These are phyloP conservation scores for Catamblyrhynchus diadema DNA, from an alignment of 2,797 vertebrate genomes.

Conservation along the genomic window DNA sequence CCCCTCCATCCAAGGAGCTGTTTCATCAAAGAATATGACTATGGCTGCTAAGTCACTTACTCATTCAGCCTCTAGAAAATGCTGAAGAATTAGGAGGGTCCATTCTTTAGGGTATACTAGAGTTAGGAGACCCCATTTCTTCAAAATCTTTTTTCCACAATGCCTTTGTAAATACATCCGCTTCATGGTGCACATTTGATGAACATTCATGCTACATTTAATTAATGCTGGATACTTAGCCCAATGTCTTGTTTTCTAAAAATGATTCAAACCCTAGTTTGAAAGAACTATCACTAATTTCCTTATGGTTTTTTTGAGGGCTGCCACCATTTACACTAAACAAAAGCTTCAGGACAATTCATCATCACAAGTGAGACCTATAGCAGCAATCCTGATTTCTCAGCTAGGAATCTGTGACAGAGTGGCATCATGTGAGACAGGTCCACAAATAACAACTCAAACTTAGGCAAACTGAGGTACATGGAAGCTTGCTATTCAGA, in stretches of 20 bases:
- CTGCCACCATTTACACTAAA: background rate
- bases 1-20: background rate
- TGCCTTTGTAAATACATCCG: background rate
- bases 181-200: background rate
- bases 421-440: accelerated
- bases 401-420: background rate
- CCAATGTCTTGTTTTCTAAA: background rate
- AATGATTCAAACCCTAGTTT: background rate
- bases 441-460: background rate
- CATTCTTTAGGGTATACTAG: background rate
- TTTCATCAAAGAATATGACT: background rate
- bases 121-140: background rate
- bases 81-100: background rate
- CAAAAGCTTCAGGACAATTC: background rate
- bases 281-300: background rate
- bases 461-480: background rate
- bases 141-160: background rate
- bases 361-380: background rate
- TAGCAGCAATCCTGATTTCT: background rate
- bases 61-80: background rate
- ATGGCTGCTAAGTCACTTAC: background rate
- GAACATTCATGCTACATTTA: background rate
- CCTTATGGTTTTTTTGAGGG: background rate
- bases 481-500: background rate
- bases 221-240: background rate